Percentiles rank a stretch among this genome's conserved stretches.
Conservation (phyloP, 2,797 vertebrate genomes). For the Notoglanidium macrostoma region DNA sequence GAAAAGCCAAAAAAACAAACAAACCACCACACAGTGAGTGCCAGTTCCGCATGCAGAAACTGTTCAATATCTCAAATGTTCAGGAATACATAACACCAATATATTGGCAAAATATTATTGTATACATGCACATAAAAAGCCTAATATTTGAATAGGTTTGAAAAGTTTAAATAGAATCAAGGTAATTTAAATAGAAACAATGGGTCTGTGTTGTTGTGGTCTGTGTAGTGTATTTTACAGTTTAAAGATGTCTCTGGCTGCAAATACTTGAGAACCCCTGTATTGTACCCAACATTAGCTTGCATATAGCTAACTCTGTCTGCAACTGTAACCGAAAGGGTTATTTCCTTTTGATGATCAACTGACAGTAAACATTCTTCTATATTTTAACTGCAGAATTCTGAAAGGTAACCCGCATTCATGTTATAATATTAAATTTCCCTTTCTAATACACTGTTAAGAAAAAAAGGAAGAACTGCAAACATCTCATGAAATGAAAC, state of each 20-base stretch:
- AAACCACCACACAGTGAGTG: not conserved
- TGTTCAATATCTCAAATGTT: not conserved
- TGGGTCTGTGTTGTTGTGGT: not conserved
- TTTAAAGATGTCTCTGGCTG: not conserved
- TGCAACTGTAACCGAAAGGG: not conserved
- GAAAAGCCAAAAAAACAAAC: not conserved
- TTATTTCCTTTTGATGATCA: not conserved
- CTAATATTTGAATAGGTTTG: not conserved
- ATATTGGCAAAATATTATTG: not conserved
- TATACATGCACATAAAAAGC: not conserved
- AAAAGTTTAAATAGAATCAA: not conserved
- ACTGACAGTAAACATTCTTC: not conserved
- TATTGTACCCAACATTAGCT: not conserved
- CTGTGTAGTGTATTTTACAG: not conserved
- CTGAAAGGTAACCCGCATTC: not conserved
- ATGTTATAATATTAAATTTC: not conserved
- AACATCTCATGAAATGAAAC: not conserved
- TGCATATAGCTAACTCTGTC: not conserved
- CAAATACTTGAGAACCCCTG: not conserved
- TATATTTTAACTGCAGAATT: not conserved
- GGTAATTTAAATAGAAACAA: not conserved
- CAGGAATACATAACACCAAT: not conserved
- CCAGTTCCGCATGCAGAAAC: not conserved
- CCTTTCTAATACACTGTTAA: not conserved
- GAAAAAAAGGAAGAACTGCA: not conserved